A percentile compares a stretch with the other conserved stretches of the same genome.
Conservation (phyloP, 2,113 vertebrate genomes). For the Peromyscus leucopus region DNA sequence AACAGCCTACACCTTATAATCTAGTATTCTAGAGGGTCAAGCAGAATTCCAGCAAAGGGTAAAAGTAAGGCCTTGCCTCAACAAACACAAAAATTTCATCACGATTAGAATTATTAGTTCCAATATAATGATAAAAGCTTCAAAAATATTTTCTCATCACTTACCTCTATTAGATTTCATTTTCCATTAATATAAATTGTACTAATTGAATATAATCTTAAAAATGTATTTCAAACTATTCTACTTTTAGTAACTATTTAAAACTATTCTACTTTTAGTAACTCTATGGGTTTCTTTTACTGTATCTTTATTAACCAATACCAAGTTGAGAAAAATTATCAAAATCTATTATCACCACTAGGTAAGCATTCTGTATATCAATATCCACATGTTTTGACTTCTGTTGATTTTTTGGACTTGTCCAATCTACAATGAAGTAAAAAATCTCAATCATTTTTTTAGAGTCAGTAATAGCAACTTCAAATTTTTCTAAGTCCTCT, state of each 20-base stretch:
- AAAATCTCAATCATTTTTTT: not conserved
- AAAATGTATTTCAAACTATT: not conserved
- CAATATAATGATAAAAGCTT: not conserved
- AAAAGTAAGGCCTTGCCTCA: no score
- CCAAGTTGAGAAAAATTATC: not conserved
- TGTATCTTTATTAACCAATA: not conserved
- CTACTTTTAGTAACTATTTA: not conserved
- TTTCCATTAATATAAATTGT: slow-evolving; percentile 10
- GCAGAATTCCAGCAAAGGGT: not conserved
- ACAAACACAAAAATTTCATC: no score
- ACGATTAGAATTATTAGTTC: not conserved
- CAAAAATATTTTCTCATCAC: slow-evolving; percentile 13
- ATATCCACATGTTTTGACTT: not conserved
- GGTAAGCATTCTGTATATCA: not conserved
- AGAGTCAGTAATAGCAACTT: not conserved
- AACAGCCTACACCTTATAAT: no score
- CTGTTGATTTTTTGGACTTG: not conserved
- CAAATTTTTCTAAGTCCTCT: not conserved
- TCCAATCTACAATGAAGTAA: not conserved
- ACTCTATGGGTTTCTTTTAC: not conserved
- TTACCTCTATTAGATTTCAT: not conserved
- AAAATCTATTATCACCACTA: not conserved
- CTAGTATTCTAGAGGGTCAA: not conserved
- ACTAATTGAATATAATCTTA: not conserved
- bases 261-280: not conserved